A percentile compares a stretch with the other conserved stretches of the same genome.
phyloP scores from a whole-genome alignment of 1,140 invertebrate species.

The Asbolus verrucosus region DNA sequence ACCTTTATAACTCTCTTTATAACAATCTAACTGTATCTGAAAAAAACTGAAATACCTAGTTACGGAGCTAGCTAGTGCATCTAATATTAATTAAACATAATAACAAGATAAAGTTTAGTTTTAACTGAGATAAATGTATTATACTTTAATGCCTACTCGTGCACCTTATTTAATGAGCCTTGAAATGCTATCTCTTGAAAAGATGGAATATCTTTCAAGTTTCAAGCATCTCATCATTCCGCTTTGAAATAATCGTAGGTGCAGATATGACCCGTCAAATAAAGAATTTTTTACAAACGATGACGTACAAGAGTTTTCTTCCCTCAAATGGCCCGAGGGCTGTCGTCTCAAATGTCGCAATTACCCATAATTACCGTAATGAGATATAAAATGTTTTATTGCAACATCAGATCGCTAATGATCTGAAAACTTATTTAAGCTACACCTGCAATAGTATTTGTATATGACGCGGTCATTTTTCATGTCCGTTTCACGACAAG shows the following conservation, averaged over 20 bases:
- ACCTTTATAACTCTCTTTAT: background rate
- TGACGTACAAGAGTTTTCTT: background rate
- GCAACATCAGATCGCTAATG: slow-evolving; percentile 6
- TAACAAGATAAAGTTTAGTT: slow-evolving; percentile 35
- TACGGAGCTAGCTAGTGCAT: background rate
- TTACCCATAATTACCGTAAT: slow-evolving; percentile 14
- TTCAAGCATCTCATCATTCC: background rate
- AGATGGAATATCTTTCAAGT: slow-evolving; percentile 14
- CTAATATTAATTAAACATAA: slow-evolving; percentile 27
- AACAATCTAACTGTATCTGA: background rate
- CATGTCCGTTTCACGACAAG: slow-evolving; percentile 21
- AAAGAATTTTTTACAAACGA: too few relatives aligned
- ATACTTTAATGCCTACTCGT: slow-evolving; percentile 8
- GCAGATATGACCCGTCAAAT: background rate
- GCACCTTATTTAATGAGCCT: slow-evolving; percentile 32
- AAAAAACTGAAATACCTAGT: slow-evolving; percentile 14
- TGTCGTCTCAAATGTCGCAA: background rate
- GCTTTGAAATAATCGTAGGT: too few relatives aligned
- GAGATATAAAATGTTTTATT: slow-evolving; percentile 23
- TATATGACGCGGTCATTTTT: slow-evolving; percentile 25
- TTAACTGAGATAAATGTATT: slow-evolving; percentile 27
- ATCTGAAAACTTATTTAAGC: background rate
- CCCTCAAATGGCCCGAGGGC: slow-evolving; percentile 1
- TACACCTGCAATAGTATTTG: slow-evolving; percentile 18
- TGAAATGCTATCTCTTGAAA: slow-evolving; percentile 33